phyloP scores from a whole-genome alignment of 2,797 vertebrate species.

The Acanthurus leucopareius region DNA sequence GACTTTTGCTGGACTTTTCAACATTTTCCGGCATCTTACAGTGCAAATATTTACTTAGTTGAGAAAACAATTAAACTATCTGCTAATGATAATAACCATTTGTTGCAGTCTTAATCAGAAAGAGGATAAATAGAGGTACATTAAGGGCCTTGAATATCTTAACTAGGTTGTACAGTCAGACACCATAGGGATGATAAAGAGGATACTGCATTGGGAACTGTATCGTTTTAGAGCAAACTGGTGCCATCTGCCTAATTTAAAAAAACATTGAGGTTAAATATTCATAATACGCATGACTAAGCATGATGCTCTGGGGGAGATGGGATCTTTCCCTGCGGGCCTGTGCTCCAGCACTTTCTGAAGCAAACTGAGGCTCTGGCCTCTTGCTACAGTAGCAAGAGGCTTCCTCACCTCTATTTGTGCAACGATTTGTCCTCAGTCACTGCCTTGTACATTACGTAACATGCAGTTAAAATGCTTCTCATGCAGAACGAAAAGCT shows the following conservation, averaged over 20 bases:
- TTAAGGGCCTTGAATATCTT: background rate
- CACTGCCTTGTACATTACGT: conserved; percentile 38
- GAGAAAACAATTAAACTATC: too few relatives aligned
- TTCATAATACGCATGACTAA: conserved; percentile 57
- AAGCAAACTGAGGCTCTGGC: conserved; percentile 14
- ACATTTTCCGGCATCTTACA: background rate
- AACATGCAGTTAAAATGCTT: conserved; percentile 41
- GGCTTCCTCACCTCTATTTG: conserved; percentile 23
- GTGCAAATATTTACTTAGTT: too few relatives aligned
- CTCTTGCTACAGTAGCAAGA: conserved; percentile 3
- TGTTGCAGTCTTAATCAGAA: background rate
- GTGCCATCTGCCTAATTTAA: conserved; percentile 54
- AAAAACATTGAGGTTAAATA: conserved; percentile 50
- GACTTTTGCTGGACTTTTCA: background rate
- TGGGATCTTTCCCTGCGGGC: conserved; percentile 20
- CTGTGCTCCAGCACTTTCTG: conserved; percentile 13
- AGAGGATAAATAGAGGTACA: background rate
- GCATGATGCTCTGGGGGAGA: conserved; percentile 34
- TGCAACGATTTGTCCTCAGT: conserved; percentile 20
- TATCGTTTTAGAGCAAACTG: conserved; percentile 37
- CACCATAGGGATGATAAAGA: conserved; percentile 10
- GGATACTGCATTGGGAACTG: background rate
- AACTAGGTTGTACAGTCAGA: background rate
- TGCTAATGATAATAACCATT: too few relatives aligned
- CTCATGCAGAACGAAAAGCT: conserved; percentile 49